phyloP scores from a whole-genome alignment of 2,113 vertebrate genomes.

The Sinocyclocheilus anophthalmus region DNA sequence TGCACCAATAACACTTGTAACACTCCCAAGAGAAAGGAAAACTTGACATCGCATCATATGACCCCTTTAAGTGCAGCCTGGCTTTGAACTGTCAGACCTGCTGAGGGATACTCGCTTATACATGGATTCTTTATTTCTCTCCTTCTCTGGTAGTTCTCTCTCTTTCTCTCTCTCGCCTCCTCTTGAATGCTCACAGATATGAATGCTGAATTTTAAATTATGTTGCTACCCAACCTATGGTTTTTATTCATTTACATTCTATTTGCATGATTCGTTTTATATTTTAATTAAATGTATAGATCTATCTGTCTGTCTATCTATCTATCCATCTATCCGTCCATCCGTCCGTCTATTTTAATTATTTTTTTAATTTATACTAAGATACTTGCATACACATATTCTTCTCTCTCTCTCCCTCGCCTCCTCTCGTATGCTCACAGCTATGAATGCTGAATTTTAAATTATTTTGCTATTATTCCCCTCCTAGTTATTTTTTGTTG shows the following conservation, averaged over 20 bases:
- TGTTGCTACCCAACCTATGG: neutral
- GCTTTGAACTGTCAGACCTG: conserved; percentile 49
- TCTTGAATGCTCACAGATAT: conserved; percentile 2
- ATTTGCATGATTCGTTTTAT: neutral
- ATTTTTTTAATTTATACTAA: neutral
- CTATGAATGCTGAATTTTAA: conserved; percentile 33
- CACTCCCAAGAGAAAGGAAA: too few species aligned
- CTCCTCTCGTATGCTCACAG: neutral
- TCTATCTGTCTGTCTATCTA: too few species aligned
- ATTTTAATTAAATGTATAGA: too few species aligned
- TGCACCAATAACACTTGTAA: too few species aligned
- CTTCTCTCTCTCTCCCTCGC: neutral
- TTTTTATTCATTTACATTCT: neutral
- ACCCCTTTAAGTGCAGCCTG: neutral
- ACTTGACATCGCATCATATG: too few species aligned
- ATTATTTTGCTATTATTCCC: neutral
- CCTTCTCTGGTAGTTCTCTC: conserved; percentile 10
- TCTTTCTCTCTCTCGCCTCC: neutral
- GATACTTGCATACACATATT: conserved; percentile 19
- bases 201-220: conserved; percentile 35
- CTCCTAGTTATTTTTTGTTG: neutral
- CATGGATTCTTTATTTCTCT: conserved; percentile 4
- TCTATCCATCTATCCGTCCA: too few species aligned
- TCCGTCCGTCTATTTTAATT: neutral
- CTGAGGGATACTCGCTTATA: conserved; percentile 17